phyloP scores from a whole-genome alignment of 2,113 vertebrate genomes.

The Manacus vitellinus region DNA sequence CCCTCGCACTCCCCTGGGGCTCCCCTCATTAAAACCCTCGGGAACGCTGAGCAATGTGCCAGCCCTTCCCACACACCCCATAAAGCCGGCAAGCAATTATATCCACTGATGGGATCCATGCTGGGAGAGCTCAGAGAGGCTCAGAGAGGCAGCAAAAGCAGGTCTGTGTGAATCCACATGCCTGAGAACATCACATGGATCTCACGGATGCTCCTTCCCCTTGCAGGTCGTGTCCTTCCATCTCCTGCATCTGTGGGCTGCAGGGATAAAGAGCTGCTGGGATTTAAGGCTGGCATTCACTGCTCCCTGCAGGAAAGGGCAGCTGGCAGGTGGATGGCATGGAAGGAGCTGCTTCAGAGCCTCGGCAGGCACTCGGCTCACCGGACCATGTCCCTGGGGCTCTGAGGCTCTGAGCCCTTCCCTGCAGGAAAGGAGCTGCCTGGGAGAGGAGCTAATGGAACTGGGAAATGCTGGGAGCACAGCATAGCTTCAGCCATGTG shows the following conservation, averaged over 20 bases:
- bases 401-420: neutral
- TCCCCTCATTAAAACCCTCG: neutral
- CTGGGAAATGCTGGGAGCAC: rapidly evolving
- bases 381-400: neutral
- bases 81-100: neutral
- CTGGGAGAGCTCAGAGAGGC: constrained; percentile 6
- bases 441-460: neutral
- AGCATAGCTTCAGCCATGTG: neutral
- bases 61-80: neutral
- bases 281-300: neutral
- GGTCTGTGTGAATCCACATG: neutral
- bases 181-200: neutral
- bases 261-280: neutral
- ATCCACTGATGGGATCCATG: neutral
- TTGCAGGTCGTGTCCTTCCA: neutral
- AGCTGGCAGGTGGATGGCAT: neutral
- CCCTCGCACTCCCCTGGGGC: neutral
- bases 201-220: neutral
- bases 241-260: rapidly evolving
- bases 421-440: neutral
- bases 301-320: neutral
- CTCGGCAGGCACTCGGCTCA: neutral
- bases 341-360: neutral
- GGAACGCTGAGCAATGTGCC: neutral
- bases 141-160: neutral